phyloP scores from a whole-genome alignment of 2,888 invertebrate genomes.

The Eupithecia abbreviata region DNA sequence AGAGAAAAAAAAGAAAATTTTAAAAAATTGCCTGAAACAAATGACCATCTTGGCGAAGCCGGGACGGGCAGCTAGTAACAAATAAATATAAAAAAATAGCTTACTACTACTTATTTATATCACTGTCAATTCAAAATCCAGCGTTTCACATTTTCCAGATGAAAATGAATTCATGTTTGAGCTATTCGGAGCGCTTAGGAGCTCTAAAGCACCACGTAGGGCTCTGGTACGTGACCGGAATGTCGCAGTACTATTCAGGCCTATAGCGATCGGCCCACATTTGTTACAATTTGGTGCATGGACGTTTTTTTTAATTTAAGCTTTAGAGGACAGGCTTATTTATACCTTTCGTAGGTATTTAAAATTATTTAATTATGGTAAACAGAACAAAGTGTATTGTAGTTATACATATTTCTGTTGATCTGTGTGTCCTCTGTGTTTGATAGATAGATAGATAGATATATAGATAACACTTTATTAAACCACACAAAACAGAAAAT shows the following conservation, averaged over 20 bases:
- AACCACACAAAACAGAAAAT: too few species aligned
- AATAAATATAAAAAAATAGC: too few species aligned
- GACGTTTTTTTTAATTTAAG: slow-evolving; percentile 7
- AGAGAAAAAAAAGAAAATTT: too few species aligned
- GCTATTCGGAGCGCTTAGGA: slow-evolving; percentile 9
- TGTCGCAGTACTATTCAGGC: background rate
- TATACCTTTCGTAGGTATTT: background rate
- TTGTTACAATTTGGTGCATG: background rate
- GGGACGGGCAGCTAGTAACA: too few species aligned
- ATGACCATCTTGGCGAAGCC: too few species aligned
- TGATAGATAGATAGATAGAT: too few species aligned
- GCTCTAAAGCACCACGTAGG: background rate
- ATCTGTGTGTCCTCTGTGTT: too few species aligned
- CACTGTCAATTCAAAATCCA: background rate
- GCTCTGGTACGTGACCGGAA: slow-evolving; percentile 1
- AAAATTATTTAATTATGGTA: too few species aligned
- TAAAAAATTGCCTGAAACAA: too few species aligned
- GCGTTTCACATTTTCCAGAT: background rate
- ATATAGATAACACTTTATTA: too few species aligned
- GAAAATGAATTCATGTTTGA: slow-evolving; percentile 12
- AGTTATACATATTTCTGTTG: too few species aligned
- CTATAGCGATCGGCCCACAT: background rate
- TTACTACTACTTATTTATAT: background rate
- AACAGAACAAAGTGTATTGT: too few species aligned
- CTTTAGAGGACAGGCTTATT: background rate